phyloP scores from a whole-genome alignment of 2,888 invertebrate species.

The Brenthis hecate region DNA sequence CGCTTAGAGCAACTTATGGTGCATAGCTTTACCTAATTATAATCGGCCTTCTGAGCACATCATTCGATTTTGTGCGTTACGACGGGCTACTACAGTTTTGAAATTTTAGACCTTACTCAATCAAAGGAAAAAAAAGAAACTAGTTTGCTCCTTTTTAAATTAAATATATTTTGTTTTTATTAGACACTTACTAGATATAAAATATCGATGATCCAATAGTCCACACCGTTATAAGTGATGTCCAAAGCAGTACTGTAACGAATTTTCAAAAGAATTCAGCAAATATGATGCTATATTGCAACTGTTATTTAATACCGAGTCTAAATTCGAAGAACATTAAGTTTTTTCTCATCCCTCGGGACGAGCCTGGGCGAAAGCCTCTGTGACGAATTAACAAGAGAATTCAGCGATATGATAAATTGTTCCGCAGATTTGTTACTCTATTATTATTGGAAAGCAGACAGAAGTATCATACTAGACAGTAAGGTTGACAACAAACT shows the following conservation, averaged over 20 bases:
- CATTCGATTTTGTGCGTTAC: too few species aligned
- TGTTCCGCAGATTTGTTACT: conserved; percentile 56
- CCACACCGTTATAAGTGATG: background rate
- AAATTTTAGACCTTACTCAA: too few species aligned
- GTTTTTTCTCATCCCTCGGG: conserved; percentile 58
- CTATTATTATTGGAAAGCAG: conserved; percentile 45
- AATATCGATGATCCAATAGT: background rate
- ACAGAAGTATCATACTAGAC: conserved; percentile 7
- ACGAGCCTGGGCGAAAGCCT: conserved; percentile 53
- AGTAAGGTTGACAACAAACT: conserved; percentile 26
- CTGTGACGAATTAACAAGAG: conserved; percentile 75
- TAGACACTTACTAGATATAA: too few species aligned
- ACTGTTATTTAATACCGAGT: conserved; percentile 22
- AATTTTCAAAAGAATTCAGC: conserved; percentile 15
- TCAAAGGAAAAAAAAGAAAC: too few species aligned
- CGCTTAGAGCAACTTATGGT: too few species aligned
- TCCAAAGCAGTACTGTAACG: background rate
- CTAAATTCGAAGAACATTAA: conserved; percentile 38
- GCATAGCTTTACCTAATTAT: too few species aligned
- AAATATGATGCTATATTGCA: conserved; percentile 13
- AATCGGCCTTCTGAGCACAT: too few species aligned
- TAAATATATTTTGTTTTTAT: too few species aligned
- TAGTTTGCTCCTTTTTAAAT: too few species aligned
- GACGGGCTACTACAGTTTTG: too few species aligned
- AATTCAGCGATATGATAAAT: conserved; percentile 68